Base-by-base conservation (phyloP, 2,888 invertebrate genomes). In the Noctuana brunneofusca region DNA sequence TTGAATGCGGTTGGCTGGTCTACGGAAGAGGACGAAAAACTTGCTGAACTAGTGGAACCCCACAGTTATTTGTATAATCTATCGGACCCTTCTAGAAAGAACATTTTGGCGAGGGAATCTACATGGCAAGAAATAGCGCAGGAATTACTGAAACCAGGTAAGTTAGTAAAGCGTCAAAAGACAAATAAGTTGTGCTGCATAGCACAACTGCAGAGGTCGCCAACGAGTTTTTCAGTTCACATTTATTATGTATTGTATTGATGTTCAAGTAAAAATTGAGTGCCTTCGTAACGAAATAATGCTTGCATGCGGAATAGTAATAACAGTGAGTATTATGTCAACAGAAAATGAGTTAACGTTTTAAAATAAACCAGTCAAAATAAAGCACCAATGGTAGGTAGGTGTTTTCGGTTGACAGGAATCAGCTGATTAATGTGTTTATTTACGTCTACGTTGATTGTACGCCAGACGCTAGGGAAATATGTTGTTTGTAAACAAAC, bases 41-140 rank as follows among this genome's bases (percentile, higher is more conserved):
- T 91, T 52, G 85, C 78, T 58, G 83, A 84, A 70, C 75, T 90
- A 73, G 87, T 91, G 66, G 71, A 87, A 70, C 89, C 89, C n/a
- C 82, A 90, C 68, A 68, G 78, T 62, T 81, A 76, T 76, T 78
- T 91, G 65, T 89, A 90, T 66, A 84, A 84, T 73, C 75, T 81
- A 54, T 74, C 78, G 27, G 87, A 87, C 73, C 84, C 88, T 0
- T 86, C 89, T 18, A 80, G 89, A 52, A 90, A 89, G 64, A 87
- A 86, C 66, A 87, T 89, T 66, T 73, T 90, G 69, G 83, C 84
- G 50, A 78, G 88, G 22, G 87, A 88, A 72, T 70, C 76, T 65
- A 88, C 87, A 80, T 91, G 90, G 90, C 81, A 84, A 68, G 79
- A 82, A 75, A 90, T 91, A 78, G 85, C 89, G n/a, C 73, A 76